Evolutionary conservation across 2,888 invertebrate genomes (phyloP), one percentile per base, ranked within the genome.

Genomic region (Xanthorhoe spadicearia): DNA sequence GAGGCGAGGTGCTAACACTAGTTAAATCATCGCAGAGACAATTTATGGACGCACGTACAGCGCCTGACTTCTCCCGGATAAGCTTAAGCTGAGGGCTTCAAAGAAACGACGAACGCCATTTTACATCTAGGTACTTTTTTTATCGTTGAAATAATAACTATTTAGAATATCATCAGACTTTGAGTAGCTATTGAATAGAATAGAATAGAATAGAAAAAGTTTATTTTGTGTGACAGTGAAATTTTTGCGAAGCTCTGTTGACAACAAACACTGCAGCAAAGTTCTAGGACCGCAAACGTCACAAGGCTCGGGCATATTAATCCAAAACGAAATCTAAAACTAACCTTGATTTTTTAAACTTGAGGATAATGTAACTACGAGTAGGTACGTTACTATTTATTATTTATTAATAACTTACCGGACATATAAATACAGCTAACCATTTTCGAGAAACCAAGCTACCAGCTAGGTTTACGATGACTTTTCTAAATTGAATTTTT

Each of bases 1-100:
- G 74, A 63, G 66, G 70, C 74, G 73, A 75, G 79, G 78, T 79
- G 83, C 79, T 76, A 81, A 77, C 80, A 79, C 78, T 83, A 73
- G 83, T 79, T 83, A 81, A 82, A 83, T 83, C 83, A 83, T 81
- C 73, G 74, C 61, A 74, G 75, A 68, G 74, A 75, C 80, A 77
- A 77, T 82, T 81, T 83, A 82, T 78, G 78, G 75, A 70, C 74
- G 75, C 79, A 74, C 82, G 78, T 77, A 74, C 49, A 32, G 32
- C 66, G 70, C 66, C 73, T 59, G 68, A 66, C 66, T 66, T 68
- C 63, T 58, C 71, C 64, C 64, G 73, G 73, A 74, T 79, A 77
- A 77, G 75, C 75, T 61, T 52, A 55, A 54, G 49, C 35, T 23
- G 8, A 2, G 9, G 15, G 5, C 23, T 43, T 43, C 19, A 43